phyloP scores from a whole-genome alignment of 2,888 invertebrate genomes.

The Drosophila flavopinicola region DNA sequence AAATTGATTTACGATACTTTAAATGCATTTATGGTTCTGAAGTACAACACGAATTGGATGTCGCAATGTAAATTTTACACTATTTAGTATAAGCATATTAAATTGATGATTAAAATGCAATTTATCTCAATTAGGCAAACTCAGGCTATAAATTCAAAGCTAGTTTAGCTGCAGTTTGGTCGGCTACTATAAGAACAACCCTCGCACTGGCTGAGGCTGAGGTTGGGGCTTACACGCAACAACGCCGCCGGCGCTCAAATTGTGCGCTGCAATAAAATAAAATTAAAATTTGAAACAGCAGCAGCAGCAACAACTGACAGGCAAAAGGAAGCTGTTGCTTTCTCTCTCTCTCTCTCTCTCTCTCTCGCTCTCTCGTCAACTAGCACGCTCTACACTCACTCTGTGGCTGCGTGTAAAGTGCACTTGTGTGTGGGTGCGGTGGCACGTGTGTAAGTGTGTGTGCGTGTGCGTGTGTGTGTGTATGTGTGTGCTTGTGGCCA shows the following conservation, averaged over 20 bases:
- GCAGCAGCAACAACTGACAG: constrained; percentile 24
- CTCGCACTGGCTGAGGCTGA: constrained; percentile 19
- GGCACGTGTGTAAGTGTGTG: constrained; percentile 5
- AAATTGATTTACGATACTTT: too few species aligned
- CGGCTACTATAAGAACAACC: not conserved
- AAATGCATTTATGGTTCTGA: too few species aligned
- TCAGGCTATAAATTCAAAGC: not conserved
- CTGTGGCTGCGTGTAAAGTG: constrained; percentile 28
- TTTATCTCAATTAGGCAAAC: not conserved
- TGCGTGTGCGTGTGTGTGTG: not conserved
- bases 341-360: not conserved
- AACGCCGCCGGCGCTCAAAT: constrained; percentile 70
- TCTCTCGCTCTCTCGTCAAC: not conserved
- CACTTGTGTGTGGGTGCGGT: constrained; percentile 31
- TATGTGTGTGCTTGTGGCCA: constrained; percentile 19
- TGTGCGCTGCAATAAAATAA: constrained; percentile 79
- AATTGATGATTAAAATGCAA: not conserved
- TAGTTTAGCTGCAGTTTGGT: not conserved
- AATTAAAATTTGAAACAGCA: constrained; percentile 76
- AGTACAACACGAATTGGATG: too few species aligned
- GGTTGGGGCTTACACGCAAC: constrained; percentile 59
- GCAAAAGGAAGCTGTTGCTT: constrained; percentile 49
- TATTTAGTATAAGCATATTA: not conserved
- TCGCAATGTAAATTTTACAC: too few species aligned
- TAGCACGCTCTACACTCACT: constrained; percentile 10